Base-by-base conservation (phyloP, 2,113 vertebrate genomes). In the Eurypyga helias region DNA sequence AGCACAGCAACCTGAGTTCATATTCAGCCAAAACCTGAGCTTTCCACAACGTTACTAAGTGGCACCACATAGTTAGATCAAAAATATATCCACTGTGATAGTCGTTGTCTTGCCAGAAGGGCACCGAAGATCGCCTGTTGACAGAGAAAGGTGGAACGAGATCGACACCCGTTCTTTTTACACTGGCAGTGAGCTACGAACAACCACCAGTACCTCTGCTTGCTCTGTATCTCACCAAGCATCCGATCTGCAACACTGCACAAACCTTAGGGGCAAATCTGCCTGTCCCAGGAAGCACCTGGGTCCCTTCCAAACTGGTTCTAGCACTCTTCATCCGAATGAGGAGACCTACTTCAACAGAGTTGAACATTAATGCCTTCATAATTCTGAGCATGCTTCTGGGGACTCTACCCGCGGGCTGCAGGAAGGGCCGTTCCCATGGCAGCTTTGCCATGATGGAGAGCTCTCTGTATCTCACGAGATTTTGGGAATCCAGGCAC, bases 381-480 rank as follows among this genome's bases (percentile, higher is more conserved):
- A 2, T 48, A 33, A 17, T 64, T 85, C 78, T 49, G 34, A 83
- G 51, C 16, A 2, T 1, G 2, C 11, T 81, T 55, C 58, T 69
- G 38, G 21, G 69, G 43, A 67, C 55, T 91, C 17, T 8, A 10
- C n/a, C 24, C 17, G 25, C 76, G 17, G 17, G 34, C 21, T 48
- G 45, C n/a, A 46, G 29, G 34, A 79, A 86, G n/a, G 57, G 48
- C 17, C 0, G 1, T 17, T 88, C 33, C 66, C 45, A 67, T 1
- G 6, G 73, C 41, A 61, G 48, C 26, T 88, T 5, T 58, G 54
- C 45, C n/a, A 9, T 0, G 0, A 49, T 7, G 49, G 58, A 69
- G 90, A 75, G 33, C 7, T 10, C 34, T 55, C 29, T 49, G 26
- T 28, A 13, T 34, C 61, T 71, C 61, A 58, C 55, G 31, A 70